Evolutionary conservation across 2,797 vertebrate genomes (phyloP), one percentile per base, ranked within the genome.

Genomic region (Xiphorhynchus erythropygius): DNA sequence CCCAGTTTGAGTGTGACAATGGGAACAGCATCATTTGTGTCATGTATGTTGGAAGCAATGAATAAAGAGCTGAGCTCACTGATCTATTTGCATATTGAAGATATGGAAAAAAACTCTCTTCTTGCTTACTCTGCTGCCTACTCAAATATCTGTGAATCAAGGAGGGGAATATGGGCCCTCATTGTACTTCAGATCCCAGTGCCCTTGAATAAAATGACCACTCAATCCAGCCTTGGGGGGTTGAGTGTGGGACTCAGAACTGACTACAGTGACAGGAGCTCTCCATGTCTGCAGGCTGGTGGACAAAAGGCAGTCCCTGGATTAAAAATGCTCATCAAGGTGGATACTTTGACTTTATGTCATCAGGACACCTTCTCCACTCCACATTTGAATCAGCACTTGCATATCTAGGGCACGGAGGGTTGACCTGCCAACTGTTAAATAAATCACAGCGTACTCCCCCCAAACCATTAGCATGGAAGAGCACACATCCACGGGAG

Each of bases 31-130:
- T 95, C 95, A 83, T 96, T 92, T 92, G 68, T 96, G 93, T 94
- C 93, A 95, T 90, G 85, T 95, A 93, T 96, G 92, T 93, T 96
- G 85, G 94, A 90, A 95, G 94, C 74, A 78, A 35, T 93, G 93
- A 94, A 96, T 88, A 95, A 90, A 67, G 87, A 96, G 94, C 91
- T 96, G 93, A 94, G 95, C 77, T 97, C 83, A 91, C 77, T 56
- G 6, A 79, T 63, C 89, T 89, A 84, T 95, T 96, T 96, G 94
- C 96, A 96, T 96, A 88, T 49, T 82, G 96, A 94, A 93, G 83
- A 88, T 49, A 84, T 60, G 74, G 83, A 81, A 94, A 91, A 64
- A 1, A 25, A 14, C 37, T 81, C 46, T 76, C 62, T 65, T 73
- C 87, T 94, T 95, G 91, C 94, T 95, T 94, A 88, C 91, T 82